Conservation (phyloP, 2,797 vertebrate species). For the Hippopotamyrus pictus region DNA sequence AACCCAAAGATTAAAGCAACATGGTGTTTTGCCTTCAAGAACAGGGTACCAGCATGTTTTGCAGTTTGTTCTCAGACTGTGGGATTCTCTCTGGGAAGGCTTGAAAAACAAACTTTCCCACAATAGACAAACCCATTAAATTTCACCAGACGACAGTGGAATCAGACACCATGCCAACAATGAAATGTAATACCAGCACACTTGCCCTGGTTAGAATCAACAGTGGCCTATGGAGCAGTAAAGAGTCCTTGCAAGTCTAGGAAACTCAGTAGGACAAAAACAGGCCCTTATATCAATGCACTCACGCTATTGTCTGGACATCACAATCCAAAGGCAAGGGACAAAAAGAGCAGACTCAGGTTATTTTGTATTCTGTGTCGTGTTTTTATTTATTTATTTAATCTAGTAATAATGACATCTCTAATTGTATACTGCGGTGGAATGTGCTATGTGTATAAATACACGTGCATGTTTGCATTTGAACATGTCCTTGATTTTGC, state of each 20-base stretch:
- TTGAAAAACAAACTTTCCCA: background rate
- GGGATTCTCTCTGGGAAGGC: background rate
- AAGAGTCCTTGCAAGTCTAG: background rate
- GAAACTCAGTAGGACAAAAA: background rate
- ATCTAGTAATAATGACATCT: background rate
- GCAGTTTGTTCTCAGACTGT: background rate
- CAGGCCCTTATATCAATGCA: background rate
- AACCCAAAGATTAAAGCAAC: background rate
- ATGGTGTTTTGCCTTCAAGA: background rate
- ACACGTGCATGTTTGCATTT: background rate
- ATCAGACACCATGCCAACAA: background rate
- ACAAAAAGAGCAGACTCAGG: background rate
- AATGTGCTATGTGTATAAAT: background rate
- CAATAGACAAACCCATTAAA: background rate
- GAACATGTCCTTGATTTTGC: background rate
- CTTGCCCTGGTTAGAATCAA: background rate
- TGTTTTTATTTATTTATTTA: background rate
- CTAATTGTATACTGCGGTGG: background rate
- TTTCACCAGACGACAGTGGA: background rate
- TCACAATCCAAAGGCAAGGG: background rate
- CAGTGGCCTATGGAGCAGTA: background rate
- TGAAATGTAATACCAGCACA: background rate
- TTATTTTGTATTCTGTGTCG: background rate
- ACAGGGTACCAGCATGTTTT: background rate
- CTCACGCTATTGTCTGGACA: background rate